Conservation (phyloP, 2,113 vertebrate genomes). For the Mormyrus iriodes region DNA sequence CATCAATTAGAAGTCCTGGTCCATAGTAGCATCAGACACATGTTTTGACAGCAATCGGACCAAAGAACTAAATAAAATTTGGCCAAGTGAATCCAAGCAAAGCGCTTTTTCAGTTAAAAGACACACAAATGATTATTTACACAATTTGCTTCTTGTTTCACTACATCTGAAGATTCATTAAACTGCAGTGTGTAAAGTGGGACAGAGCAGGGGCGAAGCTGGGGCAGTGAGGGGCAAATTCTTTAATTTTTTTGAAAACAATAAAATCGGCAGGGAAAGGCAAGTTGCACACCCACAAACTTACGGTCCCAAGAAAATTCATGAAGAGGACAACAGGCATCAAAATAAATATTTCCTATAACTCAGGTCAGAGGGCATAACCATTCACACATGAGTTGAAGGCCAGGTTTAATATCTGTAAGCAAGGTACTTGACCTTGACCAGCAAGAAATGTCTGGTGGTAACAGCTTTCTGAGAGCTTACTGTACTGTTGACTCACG, state of each 20-base stretch:
- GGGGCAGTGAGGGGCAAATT: background rate
- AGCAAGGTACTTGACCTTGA: background rate
- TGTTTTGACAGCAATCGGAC: background rate
- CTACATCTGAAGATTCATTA: background rate
- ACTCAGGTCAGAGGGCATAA: background rate
- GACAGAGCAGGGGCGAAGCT: background rate
- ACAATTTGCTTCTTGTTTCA: background rate
- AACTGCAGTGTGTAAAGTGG: background rate
- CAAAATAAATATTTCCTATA: background rate
- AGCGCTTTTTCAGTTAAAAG: background rate
- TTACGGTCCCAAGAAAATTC: background rate
- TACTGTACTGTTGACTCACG: background rate
- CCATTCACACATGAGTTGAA: background rate
- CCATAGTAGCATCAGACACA: background rate
- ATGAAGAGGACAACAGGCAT: background rate
- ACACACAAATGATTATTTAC: background rate
- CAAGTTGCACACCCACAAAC: background rate
- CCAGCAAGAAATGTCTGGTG: background rate
- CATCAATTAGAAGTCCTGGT: background rate
- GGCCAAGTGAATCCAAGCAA: background rate
- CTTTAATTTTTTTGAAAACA: background rate
- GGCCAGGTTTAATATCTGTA: background rate
- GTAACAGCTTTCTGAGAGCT: background rate
- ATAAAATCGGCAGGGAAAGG: background rate
- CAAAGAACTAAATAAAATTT: background rate